Evolutionary conservation across 2,797 vertebrate species (phyloP).

Genomic region (Lutjanus campechanus): DNA sequence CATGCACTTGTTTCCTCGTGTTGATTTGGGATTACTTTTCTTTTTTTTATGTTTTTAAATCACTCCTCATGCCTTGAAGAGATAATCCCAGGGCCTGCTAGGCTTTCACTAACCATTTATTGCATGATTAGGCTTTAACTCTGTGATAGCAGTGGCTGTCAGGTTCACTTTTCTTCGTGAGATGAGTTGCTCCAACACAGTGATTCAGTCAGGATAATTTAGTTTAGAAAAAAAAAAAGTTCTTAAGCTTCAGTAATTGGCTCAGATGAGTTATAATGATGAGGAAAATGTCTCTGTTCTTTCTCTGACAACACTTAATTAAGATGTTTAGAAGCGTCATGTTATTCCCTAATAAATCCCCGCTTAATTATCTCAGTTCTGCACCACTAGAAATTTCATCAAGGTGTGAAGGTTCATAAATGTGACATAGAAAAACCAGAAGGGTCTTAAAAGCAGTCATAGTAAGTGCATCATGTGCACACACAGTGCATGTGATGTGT

Average conservation of each 20-base stretch:
- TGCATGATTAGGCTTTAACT: conserved; percentile 70
- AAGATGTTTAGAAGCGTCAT: neutral
- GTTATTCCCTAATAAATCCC: neutral
- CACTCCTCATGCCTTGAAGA: conserved; percentile 26
- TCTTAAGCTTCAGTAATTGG: conserved; percentile 14
- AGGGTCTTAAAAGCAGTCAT: neutral
- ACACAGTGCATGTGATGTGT: neutral
- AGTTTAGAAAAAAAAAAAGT: conserved; percentile 9
- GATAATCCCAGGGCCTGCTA: conserved; percentile 34
- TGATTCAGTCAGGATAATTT: conserved; percentile 16
- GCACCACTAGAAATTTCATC: neutral
- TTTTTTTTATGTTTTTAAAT: conserved; percentile 1
- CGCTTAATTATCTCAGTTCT: conserved; percentile 1
- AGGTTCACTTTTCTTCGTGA: conserved; percentile 46
- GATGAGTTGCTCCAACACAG: conserved; percentile 32
- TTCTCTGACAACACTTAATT: neutral
- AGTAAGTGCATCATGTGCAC: neutral
- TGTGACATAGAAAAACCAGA: neutral
- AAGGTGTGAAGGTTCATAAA: neutral
- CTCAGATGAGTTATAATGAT: conserved; percentile 35
- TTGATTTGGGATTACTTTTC: neutral
- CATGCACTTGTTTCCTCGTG: conserved; percentile 13
- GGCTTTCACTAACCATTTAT: conserved; percentile 70
- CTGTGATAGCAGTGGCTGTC: conserved; percentile 64
- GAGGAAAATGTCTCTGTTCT: conserved; percentile 7